These are phyloP conservation scores for Eudiplozoon nipponicum DNA, from an alignment of 2,888 invertebrate genomes.

Conservation along the genomic window DNA sequence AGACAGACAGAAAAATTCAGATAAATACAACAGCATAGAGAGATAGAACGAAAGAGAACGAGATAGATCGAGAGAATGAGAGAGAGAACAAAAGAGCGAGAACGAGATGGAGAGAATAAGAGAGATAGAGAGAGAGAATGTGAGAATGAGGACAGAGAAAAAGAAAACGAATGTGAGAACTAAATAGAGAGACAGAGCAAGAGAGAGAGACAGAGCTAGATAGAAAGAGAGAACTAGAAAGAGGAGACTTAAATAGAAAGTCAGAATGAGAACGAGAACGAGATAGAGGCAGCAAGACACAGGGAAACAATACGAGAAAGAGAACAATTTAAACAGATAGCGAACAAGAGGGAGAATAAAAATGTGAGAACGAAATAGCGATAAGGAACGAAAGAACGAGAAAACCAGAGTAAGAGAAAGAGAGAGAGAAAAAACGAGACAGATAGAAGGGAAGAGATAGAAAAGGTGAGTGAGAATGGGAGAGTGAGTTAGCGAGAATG, in stretches of 20 bases:
- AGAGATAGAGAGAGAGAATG: not conserved
- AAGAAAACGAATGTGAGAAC: no score
- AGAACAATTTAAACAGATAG: not conserved
- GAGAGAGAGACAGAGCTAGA: not conserved
- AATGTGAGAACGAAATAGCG: not conserved
- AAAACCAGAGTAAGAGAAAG: not conserved
- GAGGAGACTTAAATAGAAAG: not conserved
- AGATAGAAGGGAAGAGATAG: not conserved
- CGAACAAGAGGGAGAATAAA: not conserved
- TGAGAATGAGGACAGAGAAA: no score
- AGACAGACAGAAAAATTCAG: not conserved
- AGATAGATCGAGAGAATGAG: not conserved
- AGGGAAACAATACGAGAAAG: not conserved
- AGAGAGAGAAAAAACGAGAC: not conserved
- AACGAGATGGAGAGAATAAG: not conserved
- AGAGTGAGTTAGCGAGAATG: not conserved
- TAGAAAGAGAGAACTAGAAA: not conserved
- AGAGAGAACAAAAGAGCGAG: not conserved
- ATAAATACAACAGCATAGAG: not conserved
- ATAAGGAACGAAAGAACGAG: not conserved
- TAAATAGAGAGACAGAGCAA: not conserved
- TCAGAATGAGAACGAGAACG: not conserved
- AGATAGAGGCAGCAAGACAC: not conserved
- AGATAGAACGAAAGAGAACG: not conserved
- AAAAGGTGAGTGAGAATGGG: not conserved